These are phyloP conservation scores for Stomorhina lunata DNA, from an alignment of 2,888 invertebrate genomes.

Conservation along the genomic window DNA sequence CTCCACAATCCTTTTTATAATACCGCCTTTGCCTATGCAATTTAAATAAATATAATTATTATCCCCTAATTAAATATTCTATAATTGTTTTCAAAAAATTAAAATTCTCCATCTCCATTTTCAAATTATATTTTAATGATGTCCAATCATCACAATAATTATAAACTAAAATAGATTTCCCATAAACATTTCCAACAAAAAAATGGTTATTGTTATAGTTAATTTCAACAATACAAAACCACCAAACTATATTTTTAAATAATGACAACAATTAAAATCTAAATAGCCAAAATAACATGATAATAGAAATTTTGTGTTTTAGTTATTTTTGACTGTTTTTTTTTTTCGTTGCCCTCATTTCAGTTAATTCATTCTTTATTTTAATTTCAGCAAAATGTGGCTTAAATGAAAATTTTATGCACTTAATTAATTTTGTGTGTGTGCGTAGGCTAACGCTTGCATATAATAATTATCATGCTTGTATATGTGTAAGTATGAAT, in stretches of 20 bases:
- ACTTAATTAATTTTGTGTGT: slow-evolving; percentile 20
- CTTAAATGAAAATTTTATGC: slow-evolving; percentile 27
- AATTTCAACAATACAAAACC: slow-evolving; percentile 28
- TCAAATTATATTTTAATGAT: slow-evolving; percentile 31
- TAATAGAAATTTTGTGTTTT: slow-evolving; percentile 18
- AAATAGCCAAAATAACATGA: slow-evolving; percentile 20
- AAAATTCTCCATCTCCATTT: background rate
- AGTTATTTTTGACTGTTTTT: background rate
- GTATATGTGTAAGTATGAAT: background rate
- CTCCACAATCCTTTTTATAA: too few relatives aligned
- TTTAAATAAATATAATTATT: too few relatives aligned
- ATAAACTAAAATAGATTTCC: background rate
- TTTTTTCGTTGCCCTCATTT: background rate
- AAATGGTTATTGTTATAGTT: background rate
- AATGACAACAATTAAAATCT: slow-evolving; percentile 41
- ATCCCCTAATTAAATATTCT: background rate
- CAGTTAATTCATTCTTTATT: background rate
- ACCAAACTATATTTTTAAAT: slow-evolving; percentile 21
- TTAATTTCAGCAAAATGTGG: slow-evolving; percentile 11
- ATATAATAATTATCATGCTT: too few relatives aligned
- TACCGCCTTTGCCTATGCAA: too few relatives aligned
- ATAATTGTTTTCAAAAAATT: background rate
- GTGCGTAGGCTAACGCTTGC: too few relatives aligned
- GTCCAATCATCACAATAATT: slow-evolving; percentile 37
- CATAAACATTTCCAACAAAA: background rate